Conservation (phyloP, 2,888 invertebrate species). For the Teleiodes luculella region DNA sequence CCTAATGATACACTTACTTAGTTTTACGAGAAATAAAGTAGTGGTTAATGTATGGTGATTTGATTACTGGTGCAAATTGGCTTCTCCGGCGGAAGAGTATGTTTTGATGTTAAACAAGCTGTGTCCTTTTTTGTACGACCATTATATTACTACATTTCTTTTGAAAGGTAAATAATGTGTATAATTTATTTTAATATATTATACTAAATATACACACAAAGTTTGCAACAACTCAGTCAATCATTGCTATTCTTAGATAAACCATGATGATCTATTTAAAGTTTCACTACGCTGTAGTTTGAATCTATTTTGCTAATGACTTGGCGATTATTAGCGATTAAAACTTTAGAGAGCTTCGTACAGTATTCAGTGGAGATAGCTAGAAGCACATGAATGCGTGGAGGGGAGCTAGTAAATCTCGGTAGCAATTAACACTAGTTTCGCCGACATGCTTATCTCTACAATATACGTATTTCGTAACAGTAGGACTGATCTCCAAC, state of each 20-base stretch:
- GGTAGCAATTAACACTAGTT: constrained; percentile 29
- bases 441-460: constrained; percentile 19
- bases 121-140: too few relatives aligned
- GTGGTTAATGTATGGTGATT: constrained; percentile 13
- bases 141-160: too few relatives aligned
- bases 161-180: too few relatives aligned
- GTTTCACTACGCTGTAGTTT: neutral
- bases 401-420: constrained; percentile 29
- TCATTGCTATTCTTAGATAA: too few relatives aligned
- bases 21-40: constrained; percentile 11
- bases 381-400: constrained; percentile 25
- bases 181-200: too few relatives aligned
- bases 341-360: constrained; percentile 14
- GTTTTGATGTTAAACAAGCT: too few relatives aligned
- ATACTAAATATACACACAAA: too few relatives aligned
- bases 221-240: too few relatives aligned
- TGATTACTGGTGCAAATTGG: constrained; percentile 7
- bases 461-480: neutral
- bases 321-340: constrained; percentile 10
- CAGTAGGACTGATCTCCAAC: neutral
- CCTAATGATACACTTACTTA: constrained; percentile 16
- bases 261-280: too few relatives aligned
- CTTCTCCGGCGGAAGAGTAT: neutral
- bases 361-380: constrained; percentile 28
- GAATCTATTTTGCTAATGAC: constrained; percentile 6